Conservation (phyloP, 2,797 vertebrate species). For the Tinamus major region DNA sequence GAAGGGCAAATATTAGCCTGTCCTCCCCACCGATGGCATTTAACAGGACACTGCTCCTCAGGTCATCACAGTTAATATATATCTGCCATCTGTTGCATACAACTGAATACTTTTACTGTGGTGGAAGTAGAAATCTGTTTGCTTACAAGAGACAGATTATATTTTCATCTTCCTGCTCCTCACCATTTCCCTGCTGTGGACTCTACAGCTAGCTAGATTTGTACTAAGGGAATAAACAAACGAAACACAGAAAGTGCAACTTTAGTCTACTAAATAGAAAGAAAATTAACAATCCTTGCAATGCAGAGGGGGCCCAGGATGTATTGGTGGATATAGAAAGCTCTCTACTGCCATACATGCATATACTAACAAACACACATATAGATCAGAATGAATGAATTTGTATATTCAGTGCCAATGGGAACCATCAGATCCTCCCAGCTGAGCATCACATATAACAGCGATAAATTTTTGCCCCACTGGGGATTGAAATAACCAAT, state of each 20-base stretch:
- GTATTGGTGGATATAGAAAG: neutral
- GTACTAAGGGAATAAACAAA: neutral
- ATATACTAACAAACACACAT: neutral
- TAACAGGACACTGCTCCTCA: neutral
- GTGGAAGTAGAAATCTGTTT: neutral
- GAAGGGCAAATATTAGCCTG: neutral
- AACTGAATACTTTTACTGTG: neutral
- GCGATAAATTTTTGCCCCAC: neutral
- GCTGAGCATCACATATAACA: neutral
- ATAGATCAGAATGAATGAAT: neutral
- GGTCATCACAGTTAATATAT: neutral
- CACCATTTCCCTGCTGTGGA: neutral
- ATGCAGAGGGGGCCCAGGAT: neutral
- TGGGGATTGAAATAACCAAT: constrained; percentile 2
- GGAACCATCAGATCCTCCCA: neutral
- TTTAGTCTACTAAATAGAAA: neutral
- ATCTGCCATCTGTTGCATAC: neutral
- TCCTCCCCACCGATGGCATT: neutral
- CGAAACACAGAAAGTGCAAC: neutral
- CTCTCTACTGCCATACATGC: neutral
- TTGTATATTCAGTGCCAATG: neutral
- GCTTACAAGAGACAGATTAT: neutral
- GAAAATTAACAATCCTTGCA: neutral
- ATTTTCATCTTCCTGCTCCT: neutral
- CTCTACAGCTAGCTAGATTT: neutral